Base-by-base conservation (phyloP, 2,888 invertebrate species). In the Chymomyza procnemis region DNA sequence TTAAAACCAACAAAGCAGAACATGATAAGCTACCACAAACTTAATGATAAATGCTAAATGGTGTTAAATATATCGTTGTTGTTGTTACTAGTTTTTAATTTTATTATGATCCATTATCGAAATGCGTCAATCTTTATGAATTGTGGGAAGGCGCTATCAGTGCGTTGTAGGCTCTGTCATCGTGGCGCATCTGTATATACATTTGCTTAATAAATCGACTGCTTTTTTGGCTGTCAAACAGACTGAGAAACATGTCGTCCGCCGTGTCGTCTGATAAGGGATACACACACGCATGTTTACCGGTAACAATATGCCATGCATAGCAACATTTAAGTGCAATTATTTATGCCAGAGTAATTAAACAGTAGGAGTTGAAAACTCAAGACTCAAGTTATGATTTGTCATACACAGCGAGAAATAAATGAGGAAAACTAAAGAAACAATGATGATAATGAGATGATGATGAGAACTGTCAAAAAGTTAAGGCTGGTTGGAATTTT, bases 341-440 rank as follows among this genome's bases (percentile, higher is more conserved):
- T 87, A 83, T 70, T 67, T 80, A 76, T 71, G 78, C 69, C 75
- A 80, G 78, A 75, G 76, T 87, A 83, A 87, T 83, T 85, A 87
- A 83, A 83, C 12, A 56, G 63, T 56, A 52, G 67, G 58, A 50
- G 50, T 50, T 50, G 50, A 26, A 26, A n/a, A n/a, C n/a, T n/a
- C n/a, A n/a, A n/a, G n/a, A 8, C 26, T 26, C 1, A 26, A 26
- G 6, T 26, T 52, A 8, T 52, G 50, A 18, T 41, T 22, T 41
- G 12, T 18, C 22, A n/a, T 14, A n/a, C 16, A 56, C 52, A 70
- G 21, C 21, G 65, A 54, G 34, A 19, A 21, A 34, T n/a, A 48
- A 61, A 52, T 19, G 34, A 61, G 47, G 47, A 56, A 68, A 57
- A 69, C 67, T 52, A n/a, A n/a, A n/a, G n/a, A n/a, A n/a, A n/a